phyloP scores from a whole-genome alignment of 2,888 invertebrate species.

The Drosophila mimica region DNA sequence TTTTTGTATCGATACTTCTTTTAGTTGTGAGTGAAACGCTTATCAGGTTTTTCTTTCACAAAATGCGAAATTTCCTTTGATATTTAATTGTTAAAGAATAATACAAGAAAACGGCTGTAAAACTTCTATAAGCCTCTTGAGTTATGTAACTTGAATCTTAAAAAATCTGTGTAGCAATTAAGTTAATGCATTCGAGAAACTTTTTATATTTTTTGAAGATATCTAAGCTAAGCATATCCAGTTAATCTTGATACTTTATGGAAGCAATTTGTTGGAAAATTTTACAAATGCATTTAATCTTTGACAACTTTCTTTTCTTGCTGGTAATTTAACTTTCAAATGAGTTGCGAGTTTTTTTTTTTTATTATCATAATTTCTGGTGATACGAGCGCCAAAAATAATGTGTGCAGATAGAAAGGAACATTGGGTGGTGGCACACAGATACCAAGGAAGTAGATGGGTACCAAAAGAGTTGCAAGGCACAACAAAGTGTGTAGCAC shows the following conservation, averaged over 20 bases:
- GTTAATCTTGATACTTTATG: constrained; percentile 2
- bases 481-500: constrained; percentile 18
- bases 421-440: constrained; percentile 4
- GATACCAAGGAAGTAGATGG: background rate
- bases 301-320: constrained; percentile 26
- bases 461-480: constrained; percentile 3
- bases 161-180: background rate
- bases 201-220: background rate
- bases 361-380: constrained; percentile 48
- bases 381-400: constrained; percentile 45
- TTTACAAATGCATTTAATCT: constrained; percentile 29
- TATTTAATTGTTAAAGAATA: background rate
- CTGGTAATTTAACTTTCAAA: constrained; percentile 52
- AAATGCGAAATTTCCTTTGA: background rate
- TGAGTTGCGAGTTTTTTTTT: constrained; percentile 44
- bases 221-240: background rate
- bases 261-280: constrained; percentile 9
- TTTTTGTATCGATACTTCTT: background rate
- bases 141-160: background rate
- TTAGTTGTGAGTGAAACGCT: background rate
- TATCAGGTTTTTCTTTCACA: background rate
- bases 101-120: background rate
- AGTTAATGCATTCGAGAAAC: constrained; percentile 7
- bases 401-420: constrained; percentile 19
- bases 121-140: background rate